phyloP scores from a whole-genome alignment of 2,888 invertebrate species.

The Hirtodrosophila alboralis region DNA sequence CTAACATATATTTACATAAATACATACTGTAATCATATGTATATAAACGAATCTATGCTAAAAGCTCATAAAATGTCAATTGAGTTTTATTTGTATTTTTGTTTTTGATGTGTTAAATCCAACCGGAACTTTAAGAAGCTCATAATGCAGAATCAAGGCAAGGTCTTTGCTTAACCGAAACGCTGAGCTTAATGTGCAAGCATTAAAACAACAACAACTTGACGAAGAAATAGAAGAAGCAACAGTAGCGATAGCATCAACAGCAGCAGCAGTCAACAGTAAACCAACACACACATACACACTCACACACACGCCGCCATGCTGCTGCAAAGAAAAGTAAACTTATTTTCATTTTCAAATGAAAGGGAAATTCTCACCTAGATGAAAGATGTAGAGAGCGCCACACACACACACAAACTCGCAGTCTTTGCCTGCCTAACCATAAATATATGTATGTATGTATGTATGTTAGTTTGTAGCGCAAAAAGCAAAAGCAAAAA shows the following conservation, averaged over 20 bases:
- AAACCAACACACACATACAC: too few species aligned
- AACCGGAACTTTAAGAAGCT: slow-evolving; percentile 44
- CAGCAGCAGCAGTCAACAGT: too few species aligned
- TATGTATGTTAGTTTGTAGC: too few species aligned
- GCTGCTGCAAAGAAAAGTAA: slow-evolving; percentile 73
- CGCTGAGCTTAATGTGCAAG: too few species aligned
- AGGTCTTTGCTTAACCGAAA: slow-evolving; percentile 19
- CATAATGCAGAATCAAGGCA: slow-evolving; percentile 33
- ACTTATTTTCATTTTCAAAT: slow-evolving; percentile 82
- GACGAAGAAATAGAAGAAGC: slow-evolving; percentile 4
- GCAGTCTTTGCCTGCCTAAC: too few species aligned
- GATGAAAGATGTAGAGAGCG: slow-evolving; percentile 56
- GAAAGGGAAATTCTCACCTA: slow-evolving; percentile 82
- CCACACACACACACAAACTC: slow-evolving; percentile 5
- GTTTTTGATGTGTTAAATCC: too few species aligned
- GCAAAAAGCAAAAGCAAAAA: slow-evolving; percentile 51
- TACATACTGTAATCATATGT: slow-evolving; percentile 36
- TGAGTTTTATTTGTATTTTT: slow-evolving; percentile 9
- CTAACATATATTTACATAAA: slow-evolving; percentile 48
- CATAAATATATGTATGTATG: slow-evolving; percentile 16
- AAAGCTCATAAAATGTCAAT: slow-evolving; percentile 43
- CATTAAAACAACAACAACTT: slow-evolving; percentile 3
- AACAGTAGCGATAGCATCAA: too few species aligned
- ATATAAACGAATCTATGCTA: slow-evolving; percentile 25
- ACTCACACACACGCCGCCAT: too few species aligned